Evolutionary conservation across 64 coral and sea anemone genomes (phyloP).

Genomic region (Stylophora pistillata): DNA sequence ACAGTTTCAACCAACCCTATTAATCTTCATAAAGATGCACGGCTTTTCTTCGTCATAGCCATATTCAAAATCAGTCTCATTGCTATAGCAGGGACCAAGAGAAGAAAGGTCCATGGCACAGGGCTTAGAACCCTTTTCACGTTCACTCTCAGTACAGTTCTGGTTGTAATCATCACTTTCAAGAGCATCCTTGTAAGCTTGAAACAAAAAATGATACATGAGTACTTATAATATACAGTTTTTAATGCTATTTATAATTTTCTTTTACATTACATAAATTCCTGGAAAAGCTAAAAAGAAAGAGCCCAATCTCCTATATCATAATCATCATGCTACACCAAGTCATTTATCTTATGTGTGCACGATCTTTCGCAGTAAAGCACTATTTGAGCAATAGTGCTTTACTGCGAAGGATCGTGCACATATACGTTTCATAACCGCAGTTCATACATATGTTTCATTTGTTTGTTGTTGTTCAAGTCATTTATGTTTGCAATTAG

Average conservation of each 20-base stretch:
- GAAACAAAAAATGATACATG: neutral
- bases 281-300: too few species aligned
- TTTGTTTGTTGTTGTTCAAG: too few species aligned
- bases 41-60: slow-evolving; percentile 35
- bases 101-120: slow-evolving; percentile 32
- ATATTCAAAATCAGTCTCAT: slow-evolving; percentile 14
- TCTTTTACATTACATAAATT: neutral
- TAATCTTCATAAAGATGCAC: slow-evolving; percentile 66
- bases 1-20: slow-evolving; percentile 23
- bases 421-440: too few species aligned
- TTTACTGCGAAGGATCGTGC: too few species aligned
- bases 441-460: too few species aligned
- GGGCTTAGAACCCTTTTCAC: slow-evolving; percentile 18
- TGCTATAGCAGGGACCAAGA: slow-evolving; percentile 52
- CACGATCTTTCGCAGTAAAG: too few species aligned
- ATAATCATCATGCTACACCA: too few species aligned
- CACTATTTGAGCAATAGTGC: too few species aligned
- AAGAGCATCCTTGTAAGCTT: neutral
- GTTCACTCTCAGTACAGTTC: slow-evolving; percentile 2
- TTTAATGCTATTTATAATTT: too few species aligned
- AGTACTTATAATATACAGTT: neutral
- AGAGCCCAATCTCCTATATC: too few species aligned
- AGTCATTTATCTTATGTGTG: too few species aligned
- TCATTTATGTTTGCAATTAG: too few species aligned
- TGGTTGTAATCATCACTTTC: neutral